Conservation (phyloP, 2,888 invertebrate genomes). For the Melolontha melolontha region DNA sequence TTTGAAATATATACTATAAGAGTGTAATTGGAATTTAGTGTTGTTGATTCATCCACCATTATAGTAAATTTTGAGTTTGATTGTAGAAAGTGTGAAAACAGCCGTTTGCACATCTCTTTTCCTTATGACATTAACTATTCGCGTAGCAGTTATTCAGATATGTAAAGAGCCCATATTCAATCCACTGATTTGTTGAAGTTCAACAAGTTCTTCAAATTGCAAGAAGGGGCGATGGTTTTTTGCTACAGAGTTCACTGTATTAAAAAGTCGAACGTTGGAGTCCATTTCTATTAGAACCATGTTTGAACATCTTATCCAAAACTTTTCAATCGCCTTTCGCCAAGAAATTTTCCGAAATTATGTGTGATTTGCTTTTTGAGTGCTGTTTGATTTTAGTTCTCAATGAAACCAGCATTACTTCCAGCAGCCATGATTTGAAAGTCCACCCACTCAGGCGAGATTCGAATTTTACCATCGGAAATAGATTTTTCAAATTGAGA, state of each 20-base stretch:
- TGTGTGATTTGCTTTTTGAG: slow-evolving; percentile 30
- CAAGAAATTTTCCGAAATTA: slow-evolving; percentile 12
- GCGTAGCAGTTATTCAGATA: slow-evolving; percentile 33
- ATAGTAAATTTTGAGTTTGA: slow-evolving; percentile 36
- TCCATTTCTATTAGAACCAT: slow-evolving; percentile 29
- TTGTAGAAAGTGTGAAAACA: slow-evolving; percentile 29
- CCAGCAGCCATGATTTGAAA: too few relatives aligned
- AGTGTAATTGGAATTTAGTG: slow-evolving; percentile 29
- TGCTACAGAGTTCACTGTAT: slow-evolving; percentile 35
- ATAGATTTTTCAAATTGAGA: slow-evolving; percentile 16
- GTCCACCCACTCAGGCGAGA: slow-evolving; percentile 30
- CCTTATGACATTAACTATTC: slow-evolving; percentile 32
- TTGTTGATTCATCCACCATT: too few relatives aligned
- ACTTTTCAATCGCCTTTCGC: slow-evolving; percentile 27
- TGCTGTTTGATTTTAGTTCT: too few relatives aligned
- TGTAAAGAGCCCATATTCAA: slow-evolving; percentile 35
- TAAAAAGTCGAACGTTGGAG: slow-evolving; percentile 36
- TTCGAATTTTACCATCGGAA: slow-evolving; percentile 35
- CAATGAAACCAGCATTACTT: too few relatives aligned
- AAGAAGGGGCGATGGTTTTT: slow-evolving; percentile 27
- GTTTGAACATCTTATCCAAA: slow-evolving; percentile 18
- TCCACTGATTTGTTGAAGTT: slow-evolving; percentile 43
- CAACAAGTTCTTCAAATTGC: slow-evolving; percentile 29
- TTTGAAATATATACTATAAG: too few relatives aligned
- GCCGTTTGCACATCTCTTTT: slow-evolving; percentile 30